These are phyloP conservation scores for Mungos mungo DNA, from an alignment of 2,113 vertebrate genomes.

Conservation along the genomic window DNA sequence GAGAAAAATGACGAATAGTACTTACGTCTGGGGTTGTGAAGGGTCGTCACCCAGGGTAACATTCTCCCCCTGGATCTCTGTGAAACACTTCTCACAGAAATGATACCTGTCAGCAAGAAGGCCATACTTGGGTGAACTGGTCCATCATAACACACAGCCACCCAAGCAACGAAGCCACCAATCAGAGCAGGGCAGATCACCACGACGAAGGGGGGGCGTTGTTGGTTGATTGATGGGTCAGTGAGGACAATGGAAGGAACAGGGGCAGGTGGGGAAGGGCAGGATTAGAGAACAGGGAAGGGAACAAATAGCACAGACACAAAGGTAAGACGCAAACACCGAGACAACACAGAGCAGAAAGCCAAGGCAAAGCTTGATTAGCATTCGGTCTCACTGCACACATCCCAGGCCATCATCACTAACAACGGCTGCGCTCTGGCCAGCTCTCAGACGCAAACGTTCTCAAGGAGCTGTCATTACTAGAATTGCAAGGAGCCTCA, in stretches of 20 bases:
- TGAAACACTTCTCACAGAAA: slow-evolving; percentile 99
- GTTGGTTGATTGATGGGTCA: slow-evolving; percentile 91
- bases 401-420: slow-evolving; percentile 78
- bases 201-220: slow-evolving; percentile 88
- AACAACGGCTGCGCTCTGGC: slow-evolving; percentile 65
- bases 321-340: slow-evolving; percentile 89
- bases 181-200: slow-evolving; percentile 90
- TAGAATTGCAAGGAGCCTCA: slow-evolving; percentile 64
- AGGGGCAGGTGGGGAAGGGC: slow-evolving; percentile 83
- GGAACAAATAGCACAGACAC: slow-evolving; percentile 90
- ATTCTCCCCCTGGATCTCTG: slow-evolving; percentile 99
- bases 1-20: slow-evolving; percentile 31
- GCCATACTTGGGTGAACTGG: slow-evolving; percentile 95
- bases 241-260: slow-evolving; percentile 88
- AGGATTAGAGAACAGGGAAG: slow-evolving; percentile 88
- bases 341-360: slow-evolving; percentile 96
- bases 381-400: slow-evolving; percentile 90
- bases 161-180: slow-evolving; percentile 90
- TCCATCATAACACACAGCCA: slow-evolving; percentile 92
- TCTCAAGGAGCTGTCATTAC: slow-evolving; percentile 53
- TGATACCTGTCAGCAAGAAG: slow-evolving; percentile 98
- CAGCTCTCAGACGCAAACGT: slow-evolving; percentile 71
- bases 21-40: slow-evolving; percentile 99
- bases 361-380: slow-evolving; percentile 98
- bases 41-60: slow-evolving; percentile 99